phyloP scores from a whole-genome alignment of 1,140 invertebrate species.

The Colletes gigas region DNA sequence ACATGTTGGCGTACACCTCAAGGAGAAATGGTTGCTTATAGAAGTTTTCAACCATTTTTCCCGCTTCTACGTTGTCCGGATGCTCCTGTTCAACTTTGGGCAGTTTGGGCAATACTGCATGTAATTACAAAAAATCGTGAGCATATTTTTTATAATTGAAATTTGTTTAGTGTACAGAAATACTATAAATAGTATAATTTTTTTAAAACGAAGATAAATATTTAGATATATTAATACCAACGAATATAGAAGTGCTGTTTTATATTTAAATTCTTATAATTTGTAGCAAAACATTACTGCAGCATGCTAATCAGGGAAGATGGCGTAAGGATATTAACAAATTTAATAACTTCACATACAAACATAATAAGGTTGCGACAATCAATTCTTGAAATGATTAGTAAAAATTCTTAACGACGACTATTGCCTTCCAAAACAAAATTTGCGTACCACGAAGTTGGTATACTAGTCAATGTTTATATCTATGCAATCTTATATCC shows the following conservation, averaged over 20 bases:
- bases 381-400: slow-evolving; percentile 79
- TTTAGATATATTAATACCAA: neutral
- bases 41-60: slow-evolving; percentile 91
- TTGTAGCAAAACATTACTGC: slow-evolving; percentile 87
- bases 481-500: slow-evolving; percentile 59
- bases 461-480: slow-evolving; percentile 78
- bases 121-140: slow-evolving; percentile 91
- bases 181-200: neutral
- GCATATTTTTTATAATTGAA: slow-evolving; percentile 55
- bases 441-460: slow-evolving; percentile 61
- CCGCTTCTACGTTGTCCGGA: slow-evolving; percentile 84
- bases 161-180: neutral
- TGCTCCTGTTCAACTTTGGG: slow-evolving; percentile 90
- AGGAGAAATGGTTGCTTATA: slow-evolving; percentile 92
- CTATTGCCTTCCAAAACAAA: slow-evolving; percentile 58
- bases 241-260: neutral
- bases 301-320: slow-evolving; percentile 86
- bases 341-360: slow-evolving; percentile 76
- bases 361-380: slow-evolving; percentile 77
- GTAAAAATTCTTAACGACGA: slow-evolving; percentile 73
- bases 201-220: neutral
- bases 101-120: slow-evolving; percentile 92
- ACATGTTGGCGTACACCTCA: slow-evolving; percentile 87
- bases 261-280: slow-evolving; percentile 36
- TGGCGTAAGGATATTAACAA: slow-evolving; percentile 82